A percentile compares a stretch with the other conserved stretches of the same genome.
phyloP scores from a whole-genome alignment of 2,113 vertebrate genomes.

The Hippocampus abdominalis region DNA sequence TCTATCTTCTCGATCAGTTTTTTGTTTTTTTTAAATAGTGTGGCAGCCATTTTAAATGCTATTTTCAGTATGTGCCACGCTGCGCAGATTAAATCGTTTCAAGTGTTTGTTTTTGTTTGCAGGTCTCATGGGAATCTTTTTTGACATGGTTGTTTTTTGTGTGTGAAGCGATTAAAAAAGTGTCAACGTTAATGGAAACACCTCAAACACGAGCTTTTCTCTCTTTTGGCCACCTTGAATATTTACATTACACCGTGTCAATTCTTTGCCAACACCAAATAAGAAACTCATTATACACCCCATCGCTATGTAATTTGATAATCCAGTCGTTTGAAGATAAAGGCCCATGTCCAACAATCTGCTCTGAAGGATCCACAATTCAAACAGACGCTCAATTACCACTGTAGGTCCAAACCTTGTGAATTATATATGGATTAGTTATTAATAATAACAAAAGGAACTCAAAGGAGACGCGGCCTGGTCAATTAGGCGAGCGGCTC shows the following conservation, averaged over 20 bases:
- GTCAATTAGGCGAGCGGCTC: conserved; percentile 91
- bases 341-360: not conserved
- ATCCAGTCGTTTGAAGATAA: not conserved
- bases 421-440: conserved; percentile 99
- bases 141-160: not conserved
- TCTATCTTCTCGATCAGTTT: no score
- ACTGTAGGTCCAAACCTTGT: conserved; percentile 79
- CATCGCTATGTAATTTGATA: not conserved
- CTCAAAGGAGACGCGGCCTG: conserved; percentile 81
- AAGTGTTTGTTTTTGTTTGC: not conserved
- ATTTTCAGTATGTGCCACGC: no score
- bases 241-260: not conserved
- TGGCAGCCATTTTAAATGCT: no score
- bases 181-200: no score
- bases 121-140: not conserved
- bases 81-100: no score
- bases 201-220: not conserved
- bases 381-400: conserved; percentile 81
- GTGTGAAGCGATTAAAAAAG: no score
- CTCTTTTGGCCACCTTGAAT: no score
- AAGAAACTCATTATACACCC: not conserved
- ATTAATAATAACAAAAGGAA: conserved; percentile 98
- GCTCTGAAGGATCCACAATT: not conserved
- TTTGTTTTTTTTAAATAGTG: no score
- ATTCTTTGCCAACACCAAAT: not conserved